Evolutionary conservation across 2,113 vertebrate species (phyloP).

Genomic region (Leiothrix lutea): DNA sequence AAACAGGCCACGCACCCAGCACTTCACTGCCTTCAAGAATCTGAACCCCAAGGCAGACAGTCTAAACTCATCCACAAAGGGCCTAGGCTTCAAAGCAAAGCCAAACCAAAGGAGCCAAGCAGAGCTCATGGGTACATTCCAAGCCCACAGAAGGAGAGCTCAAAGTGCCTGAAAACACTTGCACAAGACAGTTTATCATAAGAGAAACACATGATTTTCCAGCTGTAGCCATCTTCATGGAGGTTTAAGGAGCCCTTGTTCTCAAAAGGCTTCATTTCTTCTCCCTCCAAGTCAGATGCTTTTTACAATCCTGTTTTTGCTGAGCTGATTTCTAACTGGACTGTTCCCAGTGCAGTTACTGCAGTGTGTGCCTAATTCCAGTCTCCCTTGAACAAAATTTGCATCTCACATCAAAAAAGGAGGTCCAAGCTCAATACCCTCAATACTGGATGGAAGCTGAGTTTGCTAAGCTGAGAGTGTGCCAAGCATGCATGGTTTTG

Average conservation of each 20-base stretch:
- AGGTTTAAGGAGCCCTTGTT: not conserved
- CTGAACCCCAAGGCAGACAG: not conserved
- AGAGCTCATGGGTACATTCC: slow-evolving; percentile 21
- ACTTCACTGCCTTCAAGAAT: not conserved
- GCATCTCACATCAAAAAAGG: no score
- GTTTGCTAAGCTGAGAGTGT: not conserved
- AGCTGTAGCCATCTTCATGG: not conserved
- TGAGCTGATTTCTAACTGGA: not conserved
- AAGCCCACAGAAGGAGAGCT: slow-evolving; percentile 19
- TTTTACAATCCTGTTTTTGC: not conserved
- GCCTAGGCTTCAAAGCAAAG: not conserved
- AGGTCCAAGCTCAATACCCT: not conserved
- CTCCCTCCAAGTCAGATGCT: not conserved
- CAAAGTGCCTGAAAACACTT: slow-evolving; percentile 28
- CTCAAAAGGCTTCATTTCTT: not conserved
- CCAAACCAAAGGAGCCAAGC: slow-evolving; percentile 36
- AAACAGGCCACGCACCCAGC: not conserved
- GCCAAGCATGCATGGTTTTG: not conserved
- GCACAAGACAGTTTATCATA: not conserved
- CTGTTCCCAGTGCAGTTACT: not conserved
- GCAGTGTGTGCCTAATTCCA: not conserved
- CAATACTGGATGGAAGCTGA: not conserved
- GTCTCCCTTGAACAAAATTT: not conserved
- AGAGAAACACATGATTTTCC: slow-evolving; percentile 22
- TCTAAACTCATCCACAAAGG: not conserved